Base-by-base conservation (phyloP, 2,888 invertebrate genomes). In the Cyclophora albipunctata region DNA sequence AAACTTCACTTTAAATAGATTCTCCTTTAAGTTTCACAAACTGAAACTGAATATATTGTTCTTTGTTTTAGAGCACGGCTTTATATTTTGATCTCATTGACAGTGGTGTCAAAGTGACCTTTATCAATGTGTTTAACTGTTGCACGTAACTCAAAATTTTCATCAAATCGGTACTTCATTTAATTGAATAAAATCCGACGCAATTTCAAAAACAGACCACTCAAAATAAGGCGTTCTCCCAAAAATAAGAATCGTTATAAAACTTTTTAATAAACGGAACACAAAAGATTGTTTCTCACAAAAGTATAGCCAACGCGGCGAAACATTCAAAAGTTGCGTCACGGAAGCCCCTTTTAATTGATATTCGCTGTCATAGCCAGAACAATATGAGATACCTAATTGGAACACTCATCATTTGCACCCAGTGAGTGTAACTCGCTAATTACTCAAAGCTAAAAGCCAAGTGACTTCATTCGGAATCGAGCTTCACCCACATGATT, bases 391-490 rank as follows among this genome's bases (percentile, higher is more conserved):
- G 43, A 43, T 34, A 45, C 33, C 40, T 45, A 45, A 45, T 45
- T 45, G 45, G 45, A 7, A 40, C 40, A 43, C 43, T 43, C 43
- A 43, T 43, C 43, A 43, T 43, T 43, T 33, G 43, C 43, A 7
- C 34, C 45, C 43, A 47, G 43, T n/a, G 46, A 43, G 35, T 47
- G 45, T 45, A 49, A 45, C 42, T 49, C 35, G 37, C 40, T 49
- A 53, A 50, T 53, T 53, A 53, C 47, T 49, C 44, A 43, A 50
- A 50, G 33, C 44, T 40, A 43, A 52, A 53, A 49, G 45, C 48
- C 49, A 45, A 46, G 50, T 42, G 50, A 42, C 47, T 47, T 46
- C 53, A 40, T 55, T 46, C 42, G n/a, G 49, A 57, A 53, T 54
- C 47, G 47, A 51, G 47, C 49, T 52, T 47, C 7, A 34, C 45